A percentile compares a stretch with the other conserved stretches of the same genome.
Conservation (phyloP, 2,888 invertebrate genomes). For the Rotaria socialis region DNA sequence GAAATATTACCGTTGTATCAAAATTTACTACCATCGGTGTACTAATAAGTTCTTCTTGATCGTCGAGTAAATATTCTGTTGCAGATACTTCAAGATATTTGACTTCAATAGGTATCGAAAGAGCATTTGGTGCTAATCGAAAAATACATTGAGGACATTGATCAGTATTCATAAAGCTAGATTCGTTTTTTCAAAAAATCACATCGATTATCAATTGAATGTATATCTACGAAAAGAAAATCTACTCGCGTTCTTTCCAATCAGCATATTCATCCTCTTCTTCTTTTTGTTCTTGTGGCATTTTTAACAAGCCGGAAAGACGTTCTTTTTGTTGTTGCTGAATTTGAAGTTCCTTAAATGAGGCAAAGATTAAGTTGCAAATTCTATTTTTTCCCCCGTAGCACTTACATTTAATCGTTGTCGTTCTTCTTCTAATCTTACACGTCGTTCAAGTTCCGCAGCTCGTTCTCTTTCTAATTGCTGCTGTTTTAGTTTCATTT, state of each 20-base stretch:
- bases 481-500: background rate
- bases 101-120: background rate
- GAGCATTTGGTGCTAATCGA: background rate
- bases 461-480: background rate
- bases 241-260: background rate
- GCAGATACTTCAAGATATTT: background rate
- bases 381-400: background rate
- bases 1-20: background rate
- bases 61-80: background rate
- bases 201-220: background rate
- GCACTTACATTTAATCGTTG: background rate
- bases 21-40: background rate
- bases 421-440: background rate
- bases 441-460: background rate
- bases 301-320: background rate
- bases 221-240: background rate
- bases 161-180: background rate
- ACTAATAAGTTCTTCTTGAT: slow-evolving; percentile 12
- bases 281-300: background rate
- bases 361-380: background rate
- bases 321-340: background rate
- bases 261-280: background rate
- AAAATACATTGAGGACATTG: slow-evolving; percentile 1
- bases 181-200: background rate
- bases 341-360: background rate